Evolutionary conservation across 2,113 vertebrate genomes (phyloP).

Genomic region (Corythoichthys intestinalis): DNA sequence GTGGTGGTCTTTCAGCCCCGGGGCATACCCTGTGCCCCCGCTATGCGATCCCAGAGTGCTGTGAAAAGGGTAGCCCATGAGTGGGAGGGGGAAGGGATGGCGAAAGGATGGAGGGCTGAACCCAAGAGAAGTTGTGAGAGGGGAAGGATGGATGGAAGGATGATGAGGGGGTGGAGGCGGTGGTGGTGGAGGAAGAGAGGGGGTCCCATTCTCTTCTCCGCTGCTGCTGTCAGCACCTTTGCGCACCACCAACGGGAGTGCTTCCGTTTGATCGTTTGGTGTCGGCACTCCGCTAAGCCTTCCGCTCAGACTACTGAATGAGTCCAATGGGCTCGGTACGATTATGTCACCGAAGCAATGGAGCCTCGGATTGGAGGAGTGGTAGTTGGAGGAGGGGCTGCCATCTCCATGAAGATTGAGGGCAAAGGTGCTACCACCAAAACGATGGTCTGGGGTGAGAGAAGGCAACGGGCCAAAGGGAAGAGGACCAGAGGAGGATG

Average conservation of each 20-base stretch:
- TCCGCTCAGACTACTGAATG: conserved; percentile 73
- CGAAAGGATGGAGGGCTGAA: conserved; percentile 94
- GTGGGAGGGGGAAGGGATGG: conserved; percentile 91
- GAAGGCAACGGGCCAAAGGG: conserved; percentile 60
- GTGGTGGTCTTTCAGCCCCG: conserved; percentile 78
- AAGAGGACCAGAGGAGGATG: conserved; percentile 57
- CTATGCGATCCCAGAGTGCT: conserved; percentile 80
- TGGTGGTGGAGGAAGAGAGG: conserved; percentile 80
- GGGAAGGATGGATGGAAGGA: conserved; percentile 86
- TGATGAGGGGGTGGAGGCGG: conserved; percentile 91
- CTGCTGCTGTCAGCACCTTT: conserved; percentile 73
- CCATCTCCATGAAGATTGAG: conserved; percentile 79
- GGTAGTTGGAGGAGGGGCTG: conserved; percentile 90
- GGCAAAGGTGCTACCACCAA: conserved; percentile 40
- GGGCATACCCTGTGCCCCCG: conserved; percentile 76
- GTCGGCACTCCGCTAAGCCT: conserved; percentile 71
- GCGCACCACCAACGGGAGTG: conserved; percentile 92
- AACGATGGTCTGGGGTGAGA: conserved; percentile 58
- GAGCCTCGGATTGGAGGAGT: conserved; percentile 89
- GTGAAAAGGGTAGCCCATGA: conserved; percentile 98
- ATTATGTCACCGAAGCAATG: conserved; percentile 97
- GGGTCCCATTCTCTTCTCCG: conserved; percentile 49
- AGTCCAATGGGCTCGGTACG: conserved; percentile 89
- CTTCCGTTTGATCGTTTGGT: conserved; percentile 93
- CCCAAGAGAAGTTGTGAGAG: conserved; percentile 84